Evolutionary conservation across 30 jellyfish, hydroid and myxozoan genomes (phyloP), one percentile per base, ranked within the genome.

Genomic region (Hydractinia symbiolongicarpus): DNA sequence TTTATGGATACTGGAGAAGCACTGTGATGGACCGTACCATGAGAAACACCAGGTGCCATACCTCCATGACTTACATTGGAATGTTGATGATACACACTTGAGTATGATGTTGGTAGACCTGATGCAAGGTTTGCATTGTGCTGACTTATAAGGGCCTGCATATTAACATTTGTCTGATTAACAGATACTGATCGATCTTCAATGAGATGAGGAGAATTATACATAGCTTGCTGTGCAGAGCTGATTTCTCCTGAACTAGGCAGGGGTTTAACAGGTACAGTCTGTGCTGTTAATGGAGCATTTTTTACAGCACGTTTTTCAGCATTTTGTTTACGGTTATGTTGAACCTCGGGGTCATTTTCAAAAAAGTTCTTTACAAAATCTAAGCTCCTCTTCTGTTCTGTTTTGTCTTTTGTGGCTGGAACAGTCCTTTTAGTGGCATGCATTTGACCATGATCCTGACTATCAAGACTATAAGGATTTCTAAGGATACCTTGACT

Each of bases 311-410:
- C 76, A 5, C 79, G 78, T 61, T 67, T 68, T 54, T 79, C 86
- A 6, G 17, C 74, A 7, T 53, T 6, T 15, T 17, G 64, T 66
- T 79, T 79, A 8, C 87, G 82, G 54, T 79, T 79, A 66, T 79
- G 61, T 50, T 17, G 64, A 30, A 79, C 87, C 49, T 79, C 87
- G 50, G 87, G 87, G 56, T 79, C 87, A 21, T 50, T 79, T 52
- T 79, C 44, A 61, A 79, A 79, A 50, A 79, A 79, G 16, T 79
- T 79, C 44, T 79, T 79, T 61, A 79, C 87, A 79, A 79, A 79
- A 79, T 79, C 87, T 7, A 79, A 68, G 67, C 87, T 79, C 17
- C 73, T 66, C 49, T 79, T 79, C 16, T 79, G 82, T n/a, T 77
- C 85, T 9, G 57, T 52, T 56, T 77, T 77, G 60, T 77, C 85